phyloP scores from a whole-genome alignment of 2,797 vertebrate species.

The Benthosema pterotum region DNA sequence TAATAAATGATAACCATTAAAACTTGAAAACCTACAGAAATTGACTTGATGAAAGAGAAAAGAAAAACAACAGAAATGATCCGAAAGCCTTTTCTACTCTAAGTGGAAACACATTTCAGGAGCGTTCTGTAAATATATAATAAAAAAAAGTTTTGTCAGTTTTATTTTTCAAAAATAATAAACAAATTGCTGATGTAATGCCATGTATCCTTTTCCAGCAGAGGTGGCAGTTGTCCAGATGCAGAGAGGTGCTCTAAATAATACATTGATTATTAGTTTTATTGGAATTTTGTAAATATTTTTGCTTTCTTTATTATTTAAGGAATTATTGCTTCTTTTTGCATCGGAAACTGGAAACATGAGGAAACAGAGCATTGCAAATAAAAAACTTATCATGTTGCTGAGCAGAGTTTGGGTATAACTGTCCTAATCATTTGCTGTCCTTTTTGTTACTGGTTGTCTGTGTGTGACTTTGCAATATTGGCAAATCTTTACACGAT shows the following conservation, averaged over 20 bases:
- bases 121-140: conserved; percentile 85
- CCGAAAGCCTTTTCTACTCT: conserved; percentile 83
- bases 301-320: conserved; percentile 92
- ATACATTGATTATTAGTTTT: conserved; percentile 89
- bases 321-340: conserved; percentile 92
- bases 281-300: conserved; percentile 92
- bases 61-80: conserved; percentile 73
- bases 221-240: conserved; percentile 79
- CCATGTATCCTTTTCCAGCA: conserved; percentile 80
- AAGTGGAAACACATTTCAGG: conserved; percentile 84
- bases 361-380: conserved; percentile 83
- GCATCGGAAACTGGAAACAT: conserved; percentile 90
- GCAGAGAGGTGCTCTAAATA: conserved; percentile 90
- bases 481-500: too few species aligned
- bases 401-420: conserved; percentile 50
- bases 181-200: conserved; percentile 78
- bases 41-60: conserved; percentile 71
- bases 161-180: conserved; percentile 77
- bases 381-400: conserved; percentile 85
- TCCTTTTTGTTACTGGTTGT: too few species aligned
- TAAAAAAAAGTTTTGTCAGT: conserved; percentile 53
- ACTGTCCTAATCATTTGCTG: neutral
- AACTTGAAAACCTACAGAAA: conserved; percentile 84
- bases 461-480: neutral
- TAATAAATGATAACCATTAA: conserved; percentile 75